Percentiles rank a stretch among this genome's conserved stretches.
Conservation (phyloP, 2,888 invertebrate genomes). For the Antheraea yamamai region DNA sequence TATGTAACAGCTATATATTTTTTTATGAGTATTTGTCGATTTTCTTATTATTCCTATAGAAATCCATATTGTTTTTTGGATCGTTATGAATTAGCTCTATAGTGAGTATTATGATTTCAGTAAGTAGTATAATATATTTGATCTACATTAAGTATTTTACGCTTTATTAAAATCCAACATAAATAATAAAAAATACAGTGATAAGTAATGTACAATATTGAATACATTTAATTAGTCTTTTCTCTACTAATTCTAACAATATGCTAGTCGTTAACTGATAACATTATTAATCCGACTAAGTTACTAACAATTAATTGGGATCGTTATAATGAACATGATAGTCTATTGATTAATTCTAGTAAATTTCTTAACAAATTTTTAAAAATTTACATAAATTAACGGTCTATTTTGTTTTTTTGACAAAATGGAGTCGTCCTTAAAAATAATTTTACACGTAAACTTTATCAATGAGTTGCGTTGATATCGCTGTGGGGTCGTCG, state of each 20-base stretch:
- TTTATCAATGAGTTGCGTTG: too few species aligned
- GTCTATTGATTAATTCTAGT: neutral
- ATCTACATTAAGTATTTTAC: neutral
- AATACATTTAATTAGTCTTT: conserved; percentile 30
- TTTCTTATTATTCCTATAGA: conserved; percentile 47
- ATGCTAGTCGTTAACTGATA: conserved; percentile 55
- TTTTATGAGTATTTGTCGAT: conserved; percentile 53
- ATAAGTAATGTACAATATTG: conserved; percentile 11
- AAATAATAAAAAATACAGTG: neutral
- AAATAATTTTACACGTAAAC: too few species aligned
- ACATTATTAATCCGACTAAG: conserved; percentile 22
- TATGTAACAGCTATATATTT: conserved; percentile 26
- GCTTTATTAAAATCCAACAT: neutral
- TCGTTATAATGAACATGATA: neutral
- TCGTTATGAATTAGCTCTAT: conserved; percentile 13
- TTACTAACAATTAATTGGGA: conserved; percentile 17
- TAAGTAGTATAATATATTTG: neutral
- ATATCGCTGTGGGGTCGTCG: too few species aligned
- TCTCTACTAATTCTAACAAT: conserved; percentile 55
- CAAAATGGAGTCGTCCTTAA: neutral
- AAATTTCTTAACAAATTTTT: neutral
- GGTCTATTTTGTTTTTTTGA: too few species aligned
- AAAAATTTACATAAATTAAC: neutral
- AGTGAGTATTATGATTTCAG: neutral
- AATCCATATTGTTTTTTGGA: neutral